Base-by-base conservation (phyloP, 2,888 invertebrate genomes). In the Pteria penguin region DNA sequence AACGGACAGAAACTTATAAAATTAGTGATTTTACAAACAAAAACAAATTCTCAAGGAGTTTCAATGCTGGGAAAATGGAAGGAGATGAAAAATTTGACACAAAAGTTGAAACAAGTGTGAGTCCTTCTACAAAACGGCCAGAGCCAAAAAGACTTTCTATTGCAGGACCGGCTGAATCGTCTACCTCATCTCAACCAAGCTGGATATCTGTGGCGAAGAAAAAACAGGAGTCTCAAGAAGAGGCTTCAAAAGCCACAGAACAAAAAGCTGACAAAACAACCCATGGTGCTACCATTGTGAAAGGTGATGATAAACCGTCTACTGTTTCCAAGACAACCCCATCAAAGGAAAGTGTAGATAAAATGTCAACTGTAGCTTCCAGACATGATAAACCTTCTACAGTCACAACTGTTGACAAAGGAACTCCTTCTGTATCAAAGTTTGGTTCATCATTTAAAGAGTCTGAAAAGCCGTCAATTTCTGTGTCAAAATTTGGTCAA, bases 141-240 rank as follows among this genome's bases (percentile, higher is more conserved):
- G 70, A 70, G 33, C 70, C 61, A 8, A 61, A 70, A 61, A 33
- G 70, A 2, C 4, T 45, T 4, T 70, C 70, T 60, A 61, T 33
- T 29, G 45, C 45, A 24, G 45, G 52, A 22, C 32, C 52, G 22
- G 27, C 71, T 32, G 27, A 55, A 8, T 22, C 18, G 18, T 29
- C 36, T 22, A 31, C 29, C 27, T 69, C 74, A n/a, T 32, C 60
- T 22, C 18, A 18, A 32, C 76, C 72, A 31, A 31, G 65, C 45
- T 76, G 72, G 76, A 62, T 67, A 22, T 29, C 32, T 18, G 65
- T 33, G 60, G 67, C 67, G n/a, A 73, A 67, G 61, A 67, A 73
- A 52, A 36, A 32, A 36, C 67, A 71, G 4, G 65, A 70, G 32
- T 3, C 24, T n/a, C 45, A 62, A 27, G 71, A 61, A 24, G 69